Evolutionary conservation across 2,113 vertebrate species (phyloP).

Genomic region (Ifrita kowaldi): DNA sequence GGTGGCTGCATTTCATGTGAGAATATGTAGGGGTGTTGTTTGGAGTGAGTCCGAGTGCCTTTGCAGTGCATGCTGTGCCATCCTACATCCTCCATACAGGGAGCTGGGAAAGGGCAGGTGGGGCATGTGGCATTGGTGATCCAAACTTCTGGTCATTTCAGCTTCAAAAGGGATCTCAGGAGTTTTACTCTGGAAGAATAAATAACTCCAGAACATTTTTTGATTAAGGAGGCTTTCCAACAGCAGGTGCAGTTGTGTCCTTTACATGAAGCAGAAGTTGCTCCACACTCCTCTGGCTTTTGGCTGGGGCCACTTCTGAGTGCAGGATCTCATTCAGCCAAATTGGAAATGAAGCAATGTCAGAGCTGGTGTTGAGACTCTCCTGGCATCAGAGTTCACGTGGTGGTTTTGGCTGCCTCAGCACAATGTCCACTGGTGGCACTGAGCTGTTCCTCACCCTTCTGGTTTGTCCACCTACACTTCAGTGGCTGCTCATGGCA

Average conservation of each 20-base stretch:
- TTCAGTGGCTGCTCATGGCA: neutral
- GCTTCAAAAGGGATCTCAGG: neutral
- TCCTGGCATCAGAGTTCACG: neutral
- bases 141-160: neutral
- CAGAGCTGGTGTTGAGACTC: neutral
- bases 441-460: neutral
- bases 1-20: neutral
- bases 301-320: neutral
- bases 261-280: neutral
- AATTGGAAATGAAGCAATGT: neutral
- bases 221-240: neutral
- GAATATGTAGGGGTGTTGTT: neutral
- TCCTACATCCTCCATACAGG: neutral
- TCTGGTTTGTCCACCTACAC: neutral
- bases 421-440: neutral
- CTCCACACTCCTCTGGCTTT: neutral
- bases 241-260: neutral
- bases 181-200: neutral
- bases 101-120: neutral
- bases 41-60: neutral
- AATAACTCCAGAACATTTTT: neutral
- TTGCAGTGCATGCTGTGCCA: rapidly evolving
- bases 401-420: neutral
- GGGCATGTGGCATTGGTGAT: neutral
- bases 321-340: neutral